Percentiles rank a stretch among this genome's conserved stretches.
These are phyloP conservation scores for Cheilosia urbana DNA, from an alignment of 2,888 invertebrate species.

Conservation along the genomic window DNA sequence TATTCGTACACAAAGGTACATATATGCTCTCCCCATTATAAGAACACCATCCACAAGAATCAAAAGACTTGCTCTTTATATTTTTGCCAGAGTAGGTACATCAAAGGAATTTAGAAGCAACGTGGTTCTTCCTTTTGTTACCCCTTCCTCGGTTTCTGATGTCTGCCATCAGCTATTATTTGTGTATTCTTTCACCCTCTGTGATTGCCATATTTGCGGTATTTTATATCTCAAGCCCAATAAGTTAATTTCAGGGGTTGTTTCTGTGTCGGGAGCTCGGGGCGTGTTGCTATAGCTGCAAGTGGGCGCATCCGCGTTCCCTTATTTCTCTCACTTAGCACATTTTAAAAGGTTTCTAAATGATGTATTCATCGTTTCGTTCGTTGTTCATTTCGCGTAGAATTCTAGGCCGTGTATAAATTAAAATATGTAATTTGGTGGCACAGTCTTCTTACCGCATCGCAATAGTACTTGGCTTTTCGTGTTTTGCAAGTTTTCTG, in stretches of 20 bases:
- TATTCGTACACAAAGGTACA: conserved; percentile 24
- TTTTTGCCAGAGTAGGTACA: conserved; percentile 58
- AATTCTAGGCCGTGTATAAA: conserved; percentile 57
- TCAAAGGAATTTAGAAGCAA: conserved; percentile 70
- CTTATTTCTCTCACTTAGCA: conserved; percentile 56
- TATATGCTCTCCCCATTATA: conserved; percentile 57
- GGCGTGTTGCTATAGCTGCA: conserved; percentile 68
- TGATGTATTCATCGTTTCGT: conserved; percentile 43
- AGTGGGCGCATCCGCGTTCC: conserved; percentile 59
- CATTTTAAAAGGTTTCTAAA: conserved; percentile 69
- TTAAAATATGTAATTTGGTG: conserved; percentile 63
- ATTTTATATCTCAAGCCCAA: conserved; percentile 73
- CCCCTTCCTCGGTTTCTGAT: conserved; percentile 59
- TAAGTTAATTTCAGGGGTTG: conserved; percentile 71
- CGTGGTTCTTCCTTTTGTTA: conserved; percentile 67
- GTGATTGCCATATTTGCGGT: conserved; percentile 74
- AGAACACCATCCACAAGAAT: conserved; percentile 57
- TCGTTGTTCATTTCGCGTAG: conserved; percentile 5
- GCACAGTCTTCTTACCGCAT: conserved; percentile 28
- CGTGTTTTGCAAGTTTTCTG: conserved; percentile 63
- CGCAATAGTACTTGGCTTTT: conserved; percentile 48
- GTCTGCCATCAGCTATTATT: conserved; percentile 24
- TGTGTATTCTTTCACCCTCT: conserved; percentile 70
- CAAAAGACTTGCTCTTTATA: conserved; percentile 64
- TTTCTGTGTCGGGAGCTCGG: conserved; percentile 45